Base-by-base conservation (phyloP, 1,140 invertebrate species). In the Octopus bimaculoides region DNA sequence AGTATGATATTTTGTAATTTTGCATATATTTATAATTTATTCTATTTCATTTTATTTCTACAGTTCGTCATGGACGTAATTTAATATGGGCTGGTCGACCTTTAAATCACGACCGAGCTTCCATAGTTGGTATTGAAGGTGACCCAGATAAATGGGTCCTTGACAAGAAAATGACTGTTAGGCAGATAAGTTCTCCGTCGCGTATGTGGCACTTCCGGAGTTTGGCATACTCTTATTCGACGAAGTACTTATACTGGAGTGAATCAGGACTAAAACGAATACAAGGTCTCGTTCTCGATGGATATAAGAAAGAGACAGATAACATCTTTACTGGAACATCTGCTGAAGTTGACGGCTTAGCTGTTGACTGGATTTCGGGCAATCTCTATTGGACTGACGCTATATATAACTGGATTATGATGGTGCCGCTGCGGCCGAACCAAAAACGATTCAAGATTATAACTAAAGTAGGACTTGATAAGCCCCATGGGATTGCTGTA, bases 351-450 rank as follows among this genome's bases (percentile, higher is more conserved):
- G 97, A 99, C 91, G 98, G 98, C n/a, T 88, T 99, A 78, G 93
- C 95, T 5, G 92, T 99, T 14, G 98, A 99, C 91, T 98, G 96
- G 94, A 90, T 96, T 41, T 92, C 96, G 82, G 96, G 96, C 83
- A 98, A 98, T 89, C 92, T 99, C 71, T 99, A 97, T 89, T 99
- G 97, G 95, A 96, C 96, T 0, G 98, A 99, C 90, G 96, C 97
- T 0, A 81, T 87, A 17, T 89, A 88, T 81, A 85, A 88, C 80
- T 88, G 87, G 87, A 85, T 89, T 54, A 83, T 86, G 41, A 84
- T 89, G 84, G 83, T 83, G 9, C 81, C 86, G 5, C 55, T 87
- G 5, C 61, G 66, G 12, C 55, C 80, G 7, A 74, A 80, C 14
- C n/a, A 73, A 17, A 73, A 83, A 12, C 55, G 61, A 17, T 86